A percentile compares a stretch with the other conserved stretches of the same genome.
Conservation (phyloP, 64 coral and sea anemone species). For the Anthopleura sola region DNA sequence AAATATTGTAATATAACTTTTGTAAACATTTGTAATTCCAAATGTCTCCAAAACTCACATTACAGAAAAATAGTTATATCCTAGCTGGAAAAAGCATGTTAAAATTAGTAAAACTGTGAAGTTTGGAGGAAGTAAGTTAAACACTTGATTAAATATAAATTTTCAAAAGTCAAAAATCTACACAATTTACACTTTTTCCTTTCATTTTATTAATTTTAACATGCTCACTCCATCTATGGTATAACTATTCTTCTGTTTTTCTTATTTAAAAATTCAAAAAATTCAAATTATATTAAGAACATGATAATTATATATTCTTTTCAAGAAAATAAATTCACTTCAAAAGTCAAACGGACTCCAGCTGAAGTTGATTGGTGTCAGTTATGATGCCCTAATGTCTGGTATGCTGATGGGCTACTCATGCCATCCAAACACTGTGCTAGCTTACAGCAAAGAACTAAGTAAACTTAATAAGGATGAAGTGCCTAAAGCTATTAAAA, state of each 20-base stretch:
- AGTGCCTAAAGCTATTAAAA: not conserved
- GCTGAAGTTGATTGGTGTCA: slow-evolving; percentile 18
- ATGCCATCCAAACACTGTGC: slow-evolving; percentile 16
- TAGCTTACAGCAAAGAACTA: not conserved
- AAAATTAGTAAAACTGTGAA: too few relatives aligned
- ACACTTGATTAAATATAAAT: too few relatives aligned
- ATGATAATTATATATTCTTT: not conserved
- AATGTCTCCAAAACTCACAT: not conserved
- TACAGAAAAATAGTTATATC: not conserved
- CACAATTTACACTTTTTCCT: too few relatives aligned
- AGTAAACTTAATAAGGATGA: not conserved
- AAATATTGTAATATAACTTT: too few relatives aligned
- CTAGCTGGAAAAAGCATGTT: too few relatives aligned
- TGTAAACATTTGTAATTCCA: not conserved
- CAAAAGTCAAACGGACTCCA: slow-evolving; percentile 27
- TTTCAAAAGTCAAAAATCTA: too few relatives aligned
- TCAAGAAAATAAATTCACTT: slow-evolving; percentile 28
- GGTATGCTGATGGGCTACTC: slow-evolving; percentile 16
- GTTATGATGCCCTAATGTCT: slow-evolving; percentile 29
- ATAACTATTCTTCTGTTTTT: too few relatives aligned
- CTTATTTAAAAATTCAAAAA: too few relatives aligned
- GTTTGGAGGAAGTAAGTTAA: too few relatives aligned
- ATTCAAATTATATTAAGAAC: slow-evolving; percentile 5
- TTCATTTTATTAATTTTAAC: too few relatives aligned
- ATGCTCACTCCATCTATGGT: too few relatives aligned